Evolutionary conservation across 2,888 invertebrate genomes (phyloP).

Genomic region (Orthonevra nobilis): DNA sequence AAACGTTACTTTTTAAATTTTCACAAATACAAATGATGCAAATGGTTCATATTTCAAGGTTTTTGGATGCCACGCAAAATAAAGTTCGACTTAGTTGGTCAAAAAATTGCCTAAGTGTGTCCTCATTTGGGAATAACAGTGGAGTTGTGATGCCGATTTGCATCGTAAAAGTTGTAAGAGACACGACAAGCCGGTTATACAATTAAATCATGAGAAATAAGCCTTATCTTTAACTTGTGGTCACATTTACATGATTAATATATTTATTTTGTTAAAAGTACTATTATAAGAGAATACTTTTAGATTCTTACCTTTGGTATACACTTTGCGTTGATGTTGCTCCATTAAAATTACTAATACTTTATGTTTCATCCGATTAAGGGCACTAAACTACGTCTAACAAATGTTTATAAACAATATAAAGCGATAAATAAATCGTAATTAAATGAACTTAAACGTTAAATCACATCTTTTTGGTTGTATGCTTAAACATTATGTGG

Average conservation of each 20-base stretch:
- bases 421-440: constrained; percentile 37
- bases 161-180: no score
- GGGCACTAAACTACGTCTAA: constrained; percentile 48
- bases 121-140: no score
- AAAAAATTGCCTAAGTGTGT: no score
- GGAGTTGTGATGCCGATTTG: no score
- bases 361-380: constrained; percentile 8
- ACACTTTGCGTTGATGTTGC: constrained; percentile 25
- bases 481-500: constrained; percentile 31
- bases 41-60: no score
- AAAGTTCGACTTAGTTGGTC: no score
- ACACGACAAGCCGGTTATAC: no score
- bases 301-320: constrained; percentile 19
- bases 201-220: no score
- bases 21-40: no score
- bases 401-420: constrained; percentile 53
- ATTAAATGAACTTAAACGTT: constrained; percentile 52
- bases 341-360: constrained; percentile 25
- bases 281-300: constrained; percentile 29
- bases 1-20: no score
- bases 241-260: constrained; percentile 15
- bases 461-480: constrained; percentile 58
- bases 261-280: constrained; percentile 19
- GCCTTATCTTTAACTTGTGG: no score
- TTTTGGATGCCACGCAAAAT: no score